Percentiles rank a stretch among this genome's conserved stretches.
Evolutionary conservation across 2,888 invertebrate genomes (phyloP).

Genomic region (Xylota segnis): DNA sequence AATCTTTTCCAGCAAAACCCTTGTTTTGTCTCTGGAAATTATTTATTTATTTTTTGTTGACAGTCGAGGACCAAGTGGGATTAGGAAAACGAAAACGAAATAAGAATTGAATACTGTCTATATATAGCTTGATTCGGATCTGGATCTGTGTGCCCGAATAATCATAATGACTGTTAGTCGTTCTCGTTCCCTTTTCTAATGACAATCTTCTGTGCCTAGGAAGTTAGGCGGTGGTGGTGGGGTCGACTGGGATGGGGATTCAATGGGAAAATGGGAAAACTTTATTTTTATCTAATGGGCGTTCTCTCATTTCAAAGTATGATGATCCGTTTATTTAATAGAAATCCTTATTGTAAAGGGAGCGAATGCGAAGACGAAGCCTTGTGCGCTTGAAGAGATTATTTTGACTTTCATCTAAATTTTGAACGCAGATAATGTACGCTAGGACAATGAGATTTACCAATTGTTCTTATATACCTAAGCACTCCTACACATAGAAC

Average conservation of each 20-base stretch:
- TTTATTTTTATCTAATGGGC: slow-evolving; percentile 71
- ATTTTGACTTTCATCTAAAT: slow-evolving; percentile 20
- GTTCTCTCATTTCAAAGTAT: slow-evolving; percentile 69
- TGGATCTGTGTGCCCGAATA: slow-evolving; percentile 51
- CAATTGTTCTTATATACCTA: slow-evolving; percentile 20
- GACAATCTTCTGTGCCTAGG: slow-evolving; percentile 53
- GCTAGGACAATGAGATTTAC: slow-evolving; percentile 15
- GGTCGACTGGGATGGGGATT: slow-evolving; percentile 23
- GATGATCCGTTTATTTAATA: slow-evolving; percentile 69
- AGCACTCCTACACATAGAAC: not conserved
- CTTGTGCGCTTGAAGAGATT: slow-evolving; percentile 38
- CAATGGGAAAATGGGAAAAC: slow-evolving; percentile 62
- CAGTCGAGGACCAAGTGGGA: slow-evolving; percentile 53
- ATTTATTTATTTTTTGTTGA: slow-evolving; percentile 66
- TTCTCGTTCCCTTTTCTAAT: slow-evolving; percentile 56
- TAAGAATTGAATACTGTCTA: slow-evolving; percentile 57
- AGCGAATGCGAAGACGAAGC: slow-evolving; percentile 9
- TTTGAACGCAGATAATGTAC: slow-evolving; percentile 23
- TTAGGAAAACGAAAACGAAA: slow-evolving; percentile 66
- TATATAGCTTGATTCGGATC: slow-evolving; percentile 19
- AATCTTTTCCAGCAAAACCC: slow-evolving; percentile 45
- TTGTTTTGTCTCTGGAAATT: slow-evolving; percentile 53
- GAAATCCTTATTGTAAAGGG: slow-evolving; percentile 42
- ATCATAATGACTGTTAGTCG: slow-evolving; percentile 66
- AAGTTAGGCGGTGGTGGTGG: not conserved